These are phyloP conservation scores for Sardinella longiceps DNA, from an alignment of 2,797 vertebrate species.

Conservation along the genomic window DNA sequence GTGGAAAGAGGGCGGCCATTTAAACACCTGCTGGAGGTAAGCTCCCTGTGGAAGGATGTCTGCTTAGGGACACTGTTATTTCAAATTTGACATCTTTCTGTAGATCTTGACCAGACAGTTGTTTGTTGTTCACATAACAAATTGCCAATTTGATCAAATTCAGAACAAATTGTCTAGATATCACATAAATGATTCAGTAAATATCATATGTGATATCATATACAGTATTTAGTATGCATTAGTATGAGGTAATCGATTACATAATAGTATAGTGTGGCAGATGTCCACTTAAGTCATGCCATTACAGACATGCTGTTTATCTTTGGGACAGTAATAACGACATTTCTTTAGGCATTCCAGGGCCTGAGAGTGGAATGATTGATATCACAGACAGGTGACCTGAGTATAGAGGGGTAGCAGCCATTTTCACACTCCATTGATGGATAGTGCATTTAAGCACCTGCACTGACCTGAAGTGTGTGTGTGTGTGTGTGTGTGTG, in stretches of 20 bases:
- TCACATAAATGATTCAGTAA: not conserved
- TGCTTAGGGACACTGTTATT: no score
- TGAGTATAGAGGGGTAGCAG: conserved; percentile 12
- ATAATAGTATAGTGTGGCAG: not conserved
- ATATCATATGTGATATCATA: not conserved
- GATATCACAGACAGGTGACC: conserved; percentile 13
- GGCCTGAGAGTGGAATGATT: not conserved
- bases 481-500: not conserved
- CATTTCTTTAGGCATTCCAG: not conserved
- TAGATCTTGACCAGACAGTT: not conserved
- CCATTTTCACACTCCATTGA: conserved; percentile 21
- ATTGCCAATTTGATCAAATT: not conserved
- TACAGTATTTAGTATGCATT: not conserved
- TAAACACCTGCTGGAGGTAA: no score
- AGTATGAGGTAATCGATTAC: not conserved
- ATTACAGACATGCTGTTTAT: not conserved
- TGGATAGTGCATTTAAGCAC: not conserved
- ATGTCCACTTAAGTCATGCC: not conserved
- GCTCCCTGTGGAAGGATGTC: no score
- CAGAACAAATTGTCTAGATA: not conserved
- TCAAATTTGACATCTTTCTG: no score
- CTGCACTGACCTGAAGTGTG: not conserved
- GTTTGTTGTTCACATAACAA: not conserved
- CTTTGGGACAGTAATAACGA: not conserved
- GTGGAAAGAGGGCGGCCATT: not conserved